These are phyloP conservation scores for Brenthis daphne DNA, from an alignment of 2,888 invertebrate genomes.

Conservation along the genomic window DNA sequence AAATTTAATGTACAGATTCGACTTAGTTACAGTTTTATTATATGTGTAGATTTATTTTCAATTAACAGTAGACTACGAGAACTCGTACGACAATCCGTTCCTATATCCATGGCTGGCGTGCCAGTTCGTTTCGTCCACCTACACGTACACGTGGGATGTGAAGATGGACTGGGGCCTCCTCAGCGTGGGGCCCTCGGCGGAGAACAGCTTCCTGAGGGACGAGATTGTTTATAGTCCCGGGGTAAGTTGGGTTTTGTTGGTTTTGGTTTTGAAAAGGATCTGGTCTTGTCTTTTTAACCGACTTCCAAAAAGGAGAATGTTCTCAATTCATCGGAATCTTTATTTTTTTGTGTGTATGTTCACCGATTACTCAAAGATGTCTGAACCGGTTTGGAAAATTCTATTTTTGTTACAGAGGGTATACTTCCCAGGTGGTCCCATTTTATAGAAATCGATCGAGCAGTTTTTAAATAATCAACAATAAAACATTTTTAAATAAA, in stretches of 20 bases:
- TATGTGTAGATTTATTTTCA: neutral
- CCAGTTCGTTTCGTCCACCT: constrained; percentile 93
- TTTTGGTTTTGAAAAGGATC: neutral
- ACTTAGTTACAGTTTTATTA: too few relatives aligned
- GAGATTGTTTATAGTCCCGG: constrained; percentile 97
- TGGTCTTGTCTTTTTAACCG: neutral
- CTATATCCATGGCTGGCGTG: constrained; percentile 95
- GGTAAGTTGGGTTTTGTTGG: constrained; percentile 77
- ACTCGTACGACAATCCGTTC: constrained; percentile 89
- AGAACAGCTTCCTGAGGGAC: constrained; percentile 95
- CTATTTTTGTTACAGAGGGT: too few relatives aligned
- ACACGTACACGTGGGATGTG: constrained; percentile 98
- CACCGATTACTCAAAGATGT: too few relatives aligned
- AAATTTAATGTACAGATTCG: too few relatives aligned
- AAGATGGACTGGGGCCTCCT: constrained; percentile 99
- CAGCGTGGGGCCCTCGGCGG: constrained; percentile 91
- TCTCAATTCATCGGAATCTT: too few relatives aligned
- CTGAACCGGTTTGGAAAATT: too few relatives aligned
- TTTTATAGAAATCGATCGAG: too few relatives aligned
- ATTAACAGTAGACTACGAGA: constrained; percentile 80
- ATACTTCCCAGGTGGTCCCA: too few relatives aligned
- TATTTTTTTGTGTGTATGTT: too few relatives aligned
- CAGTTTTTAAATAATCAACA: too few relatives aligned
- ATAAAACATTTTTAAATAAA: too few relatives aligned
- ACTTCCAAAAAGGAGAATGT: too few relatives aligned